A percentile compares a stretch with the other conserved stretches of the same genome.
phyloP scores from a whole-genome alignment of 2,888 invertebrate genomes.

The Meteorus colon region DNA sequence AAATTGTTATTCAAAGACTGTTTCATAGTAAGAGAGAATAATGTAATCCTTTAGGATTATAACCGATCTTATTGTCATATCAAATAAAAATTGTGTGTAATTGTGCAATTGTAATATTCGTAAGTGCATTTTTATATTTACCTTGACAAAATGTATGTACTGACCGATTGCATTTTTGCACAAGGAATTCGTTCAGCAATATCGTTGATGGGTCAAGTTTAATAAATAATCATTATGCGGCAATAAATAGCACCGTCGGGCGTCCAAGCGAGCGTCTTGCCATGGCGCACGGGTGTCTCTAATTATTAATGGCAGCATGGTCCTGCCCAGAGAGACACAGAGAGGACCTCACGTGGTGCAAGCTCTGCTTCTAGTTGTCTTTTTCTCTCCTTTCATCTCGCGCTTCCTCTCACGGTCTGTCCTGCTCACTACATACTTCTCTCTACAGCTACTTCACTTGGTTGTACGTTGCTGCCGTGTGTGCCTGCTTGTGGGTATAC shows the following conservation, averaged over 20 bases:
- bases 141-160: constrained; percentile 45
- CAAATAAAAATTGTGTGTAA: neutral
- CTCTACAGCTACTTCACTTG: constrained; percentile 16
- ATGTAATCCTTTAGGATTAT: no score
- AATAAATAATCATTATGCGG: constrained; percentile 71
- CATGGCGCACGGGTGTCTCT: constrained; percentile 46
- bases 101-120: constrained; percentile 36
- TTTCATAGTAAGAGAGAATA: no score
- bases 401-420: constrained; percentile 43
- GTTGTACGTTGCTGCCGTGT: constrained; percentile 27
- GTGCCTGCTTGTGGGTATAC: constrained; percentile 44
- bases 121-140: constrained; percentile 27
- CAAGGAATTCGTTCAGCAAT: constrained; percentile 58
- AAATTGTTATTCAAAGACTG: no score
- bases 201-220: constrained; percentile 65
- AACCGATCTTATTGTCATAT: neutral
- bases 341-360: constrained; percentile 60
- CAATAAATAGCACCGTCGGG: constrained; percentile 66
- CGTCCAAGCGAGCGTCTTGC: constrained; percentile 46
- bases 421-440: constrained; percentile 26
- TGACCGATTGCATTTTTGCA: constrained; percentile 29
- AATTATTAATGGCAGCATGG: constrained; percentile 54
- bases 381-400: constrained; percentile 28
- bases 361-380: constrained; percentile 33
- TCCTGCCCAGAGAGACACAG: constrained; percentile 34